These are phyloP conservation scores for Dryas iulia DNA, from an alignment of 1,140 invertebrate genomes.

Conservation along the genomic window DNA sequence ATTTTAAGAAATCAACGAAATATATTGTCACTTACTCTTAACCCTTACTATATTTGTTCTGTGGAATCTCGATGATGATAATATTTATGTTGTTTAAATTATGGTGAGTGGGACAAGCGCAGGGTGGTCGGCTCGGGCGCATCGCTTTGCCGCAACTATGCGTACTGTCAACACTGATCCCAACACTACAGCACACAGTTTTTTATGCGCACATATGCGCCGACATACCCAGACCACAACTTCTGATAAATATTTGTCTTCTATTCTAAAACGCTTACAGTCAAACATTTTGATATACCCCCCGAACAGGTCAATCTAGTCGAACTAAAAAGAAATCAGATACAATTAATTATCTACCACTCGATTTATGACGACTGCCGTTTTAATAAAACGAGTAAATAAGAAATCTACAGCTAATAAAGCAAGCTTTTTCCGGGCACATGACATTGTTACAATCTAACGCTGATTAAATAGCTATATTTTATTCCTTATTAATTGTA, in stretches of 20 bases:
- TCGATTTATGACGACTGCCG: not conserved
- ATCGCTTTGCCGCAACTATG: slow-evolving; percentile 64
- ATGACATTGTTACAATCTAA: not conserved
- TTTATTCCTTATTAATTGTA: not conserved
- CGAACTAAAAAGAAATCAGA: not conserved
- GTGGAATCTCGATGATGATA: slow-evolving; percentile 41
- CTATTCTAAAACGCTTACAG: slow-evolving; percentile 72
- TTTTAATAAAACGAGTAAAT: not conserved
- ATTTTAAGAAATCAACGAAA: not conserved
- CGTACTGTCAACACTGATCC: slow-evolving; percentile 69
- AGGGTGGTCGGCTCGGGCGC: slow-evolving; percentile 55
- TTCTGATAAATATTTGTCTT: slow-evolving; percentile 74
- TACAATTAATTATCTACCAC: slow-evolving; percentile 21
- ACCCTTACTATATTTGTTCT: slow-evolving; percentile 36
- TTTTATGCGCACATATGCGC: slow-evolving; percentile 71
- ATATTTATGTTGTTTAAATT: slow-evolving; percentile 54
- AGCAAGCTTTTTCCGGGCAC: not conserved
- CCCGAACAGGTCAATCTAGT: slow-evolving; percentile 43
- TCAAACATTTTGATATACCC: slow-evolving; percentile 53
- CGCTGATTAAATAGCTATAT: not conserved
- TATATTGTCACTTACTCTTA: slow-evolving; percentile 8
- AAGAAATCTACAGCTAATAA: not conserved
- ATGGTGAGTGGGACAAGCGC: slow-evolving; percentile 35
- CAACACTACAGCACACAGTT: slow-evolving; percentile 61
- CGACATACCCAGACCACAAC: slow-evolving; percentile 58